Conservation (phyloP, 2,888 invertebrate species). For the Caenorhabditis imperialis region DNA sequence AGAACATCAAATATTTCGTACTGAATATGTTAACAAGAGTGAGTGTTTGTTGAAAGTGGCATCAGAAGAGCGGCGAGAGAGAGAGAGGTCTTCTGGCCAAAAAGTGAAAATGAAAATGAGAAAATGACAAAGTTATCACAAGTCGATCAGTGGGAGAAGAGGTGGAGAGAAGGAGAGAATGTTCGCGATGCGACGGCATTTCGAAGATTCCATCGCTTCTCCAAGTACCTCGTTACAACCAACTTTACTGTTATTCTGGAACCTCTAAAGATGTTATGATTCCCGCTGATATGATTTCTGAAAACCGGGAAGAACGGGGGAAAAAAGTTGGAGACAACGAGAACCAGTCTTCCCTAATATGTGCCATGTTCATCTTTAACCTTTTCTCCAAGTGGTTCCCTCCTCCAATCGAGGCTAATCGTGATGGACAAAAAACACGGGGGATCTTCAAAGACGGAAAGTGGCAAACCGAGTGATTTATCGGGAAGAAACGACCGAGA, state of each 20-base stretch:
- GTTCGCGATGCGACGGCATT: slow-evolving; percentile 35
- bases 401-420: slow-evolving; percentile 27
- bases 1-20: too few species aligned
- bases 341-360: slow-evolving; percentile 8
- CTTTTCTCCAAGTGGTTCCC: not conserved
- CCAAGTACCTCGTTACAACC: not conserved
- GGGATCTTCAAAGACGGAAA: too few species aligned
- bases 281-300: slow-evolving; percentile 31
- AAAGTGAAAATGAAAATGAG: slow-evolving; percentile 51
- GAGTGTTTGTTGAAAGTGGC: slow-evolving; percentile 8
- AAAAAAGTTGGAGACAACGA: not conserved
- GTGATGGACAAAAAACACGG: too few species aligned
- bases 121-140: slow-evolving; percentile 49
- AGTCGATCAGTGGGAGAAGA: slow-evolving; percentile 9
- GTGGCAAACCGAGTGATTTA: slow-evolving; percentile 14
- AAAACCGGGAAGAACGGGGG: slow-evolving; percentile 15
- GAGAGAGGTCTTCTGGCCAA: slow-evolving; percentile 5
- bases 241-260: not conserved
- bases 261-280: not conserved
- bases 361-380: slow-evolving; percentile 12
- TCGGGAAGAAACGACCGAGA: slow-evolving; percentile 7
- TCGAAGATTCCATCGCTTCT: slow-evolving; percentile 32
- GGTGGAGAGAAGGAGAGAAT: slow-evolving; percentile 15
- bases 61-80: not conserved
- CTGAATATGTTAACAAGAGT: too few species aligned